These are phyloP conservation scores for Pocillopora grandis DNA, from an alignment of 92 coral and sea anemone genomes.

Conservation along the genomic window DNA sequence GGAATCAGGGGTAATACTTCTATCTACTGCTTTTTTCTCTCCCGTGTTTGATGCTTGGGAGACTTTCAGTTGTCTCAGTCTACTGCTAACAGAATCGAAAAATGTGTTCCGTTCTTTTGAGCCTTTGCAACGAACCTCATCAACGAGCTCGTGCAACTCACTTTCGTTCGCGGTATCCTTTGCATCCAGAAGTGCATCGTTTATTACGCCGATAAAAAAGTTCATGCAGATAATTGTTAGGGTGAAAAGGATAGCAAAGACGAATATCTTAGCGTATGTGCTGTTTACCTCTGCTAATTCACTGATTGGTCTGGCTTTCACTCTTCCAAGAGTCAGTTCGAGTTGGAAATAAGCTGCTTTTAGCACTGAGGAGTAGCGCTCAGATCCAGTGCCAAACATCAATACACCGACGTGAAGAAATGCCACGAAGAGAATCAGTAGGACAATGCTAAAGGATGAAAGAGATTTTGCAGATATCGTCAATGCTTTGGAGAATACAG, in stretches of 20 bases:
- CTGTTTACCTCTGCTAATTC: background rate
- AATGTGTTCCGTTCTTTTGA: no score
- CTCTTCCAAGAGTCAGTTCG: conserved; percentile 22
- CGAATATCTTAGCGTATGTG: background rate
- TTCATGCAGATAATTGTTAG: conserved; percentile 44
- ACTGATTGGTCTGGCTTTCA: conserved; percentile 10
- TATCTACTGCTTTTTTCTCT: background rate
- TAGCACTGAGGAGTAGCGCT: conserved; percentile 39
- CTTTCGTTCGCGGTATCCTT: background rate
- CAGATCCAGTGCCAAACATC: conserved; percentile 43
- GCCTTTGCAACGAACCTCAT: background rate
- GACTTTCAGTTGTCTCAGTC: no score
- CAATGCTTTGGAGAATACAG: conserved; percentile 48
- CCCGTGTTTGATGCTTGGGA: no score
- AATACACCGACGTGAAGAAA: conserved; percentile 46
- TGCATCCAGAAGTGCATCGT: conserved; percentile 32
- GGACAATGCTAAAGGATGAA: conserved; percentile 35
- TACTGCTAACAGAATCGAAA: no score
- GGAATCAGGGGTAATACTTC: no score
- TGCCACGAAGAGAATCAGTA: conserved; percentile 41
- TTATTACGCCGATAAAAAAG: conserved; percentile 57
- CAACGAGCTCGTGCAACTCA: background rate
- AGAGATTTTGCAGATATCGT: conserved; percentile 33
- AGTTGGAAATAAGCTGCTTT: conserved; percentile 42
- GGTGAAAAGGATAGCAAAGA: conserved; percentile 25